Percentiles rank a stretch among this genome's conserved stretches.
Evolutionary conservation across 2,888 invertebrate species (phyloP).

Genomic region (Eristalis intricaria): DNA sequence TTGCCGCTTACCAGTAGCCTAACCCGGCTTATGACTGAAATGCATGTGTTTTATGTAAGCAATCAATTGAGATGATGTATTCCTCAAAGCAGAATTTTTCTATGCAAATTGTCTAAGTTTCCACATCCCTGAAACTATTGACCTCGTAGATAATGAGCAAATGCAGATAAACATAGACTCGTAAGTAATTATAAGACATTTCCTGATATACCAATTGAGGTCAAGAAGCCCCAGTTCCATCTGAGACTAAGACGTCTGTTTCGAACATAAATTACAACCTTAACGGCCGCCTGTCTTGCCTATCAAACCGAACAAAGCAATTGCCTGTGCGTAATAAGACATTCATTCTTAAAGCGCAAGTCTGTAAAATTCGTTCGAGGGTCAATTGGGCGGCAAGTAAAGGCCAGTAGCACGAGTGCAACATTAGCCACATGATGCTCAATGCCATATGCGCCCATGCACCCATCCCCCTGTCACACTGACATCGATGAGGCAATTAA

Average conservation of each 20-base stretch:
- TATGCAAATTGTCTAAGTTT: no score
- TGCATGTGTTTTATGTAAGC: no score
- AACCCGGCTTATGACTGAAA: no score
- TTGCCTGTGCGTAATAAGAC: not conserved
- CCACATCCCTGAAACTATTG: no score
- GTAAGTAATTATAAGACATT: no score
- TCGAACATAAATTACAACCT: not conserved
- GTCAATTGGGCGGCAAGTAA: slow-evolving; percentile 2
- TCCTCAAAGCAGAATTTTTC: no score
- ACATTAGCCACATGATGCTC: slow-evolving; percentile 57
- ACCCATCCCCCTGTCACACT: slow-evolving; percentile 40
- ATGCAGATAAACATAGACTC: no score
- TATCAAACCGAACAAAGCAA: not conserved
- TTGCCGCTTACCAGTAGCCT: no score
- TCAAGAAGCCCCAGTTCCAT: not conserved
- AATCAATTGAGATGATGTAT: no score
- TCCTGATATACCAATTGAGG: not conserved
- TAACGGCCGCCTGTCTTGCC: not conserved
- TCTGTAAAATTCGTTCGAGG: slow-evolving; percentile 22
- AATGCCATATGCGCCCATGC: slow-evolving; percentile 52
- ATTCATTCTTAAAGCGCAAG: not conserved
- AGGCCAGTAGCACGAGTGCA: slow-evolving; percentile 23
- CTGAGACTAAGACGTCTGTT: not conserved
- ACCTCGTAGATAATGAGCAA: no score
- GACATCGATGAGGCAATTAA: slow-evolving; percentile 65